Percentiles rank a stretch among this genome's conserved stretches.
Evolutionary conservation across 2,113 vertebrate species (phyloP).

Genomic region (Baryphthengus martii): DNA sequence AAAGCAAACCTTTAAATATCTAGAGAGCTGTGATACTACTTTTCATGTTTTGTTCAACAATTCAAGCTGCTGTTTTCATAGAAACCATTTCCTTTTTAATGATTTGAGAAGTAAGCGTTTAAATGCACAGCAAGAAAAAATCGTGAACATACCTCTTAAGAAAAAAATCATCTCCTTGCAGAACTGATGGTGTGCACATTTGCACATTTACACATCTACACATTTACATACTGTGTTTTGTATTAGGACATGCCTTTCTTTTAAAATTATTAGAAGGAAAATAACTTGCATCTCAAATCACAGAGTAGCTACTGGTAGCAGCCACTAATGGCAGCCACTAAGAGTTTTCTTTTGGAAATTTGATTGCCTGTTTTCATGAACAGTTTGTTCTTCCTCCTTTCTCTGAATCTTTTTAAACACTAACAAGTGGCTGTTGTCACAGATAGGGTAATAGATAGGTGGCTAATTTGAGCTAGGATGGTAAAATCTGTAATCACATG

Average conservation of each 20-base stretch:
- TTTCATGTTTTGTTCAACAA: neutral
- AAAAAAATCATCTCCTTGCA: neutral
- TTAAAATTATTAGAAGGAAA: neutral
- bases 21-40: neutral
- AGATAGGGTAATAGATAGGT: neutral
- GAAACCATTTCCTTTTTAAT: neutral
- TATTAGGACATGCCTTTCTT: neutral
- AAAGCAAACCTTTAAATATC: neutral
- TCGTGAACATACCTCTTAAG: neutral
- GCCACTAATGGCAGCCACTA: neutral
- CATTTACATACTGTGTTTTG: neutral
- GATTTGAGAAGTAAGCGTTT: neutral
- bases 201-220: neutral
- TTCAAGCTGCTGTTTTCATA: neutral
- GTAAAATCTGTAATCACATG: neutral
- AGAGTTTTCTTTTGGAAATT: neutral
- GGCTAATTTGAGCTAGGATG: neutral
- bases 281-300: neutral
- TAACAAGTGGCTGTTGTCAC: neutral
- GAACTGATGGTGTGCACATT: neutral
- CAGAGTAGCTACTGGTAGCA: neutral
- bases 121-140: neutral
- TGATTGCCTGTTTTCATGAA: rapidly evolving
- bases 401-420: neutral
- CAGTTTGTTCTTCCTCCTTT: neutral